Percentiles rank a stretch among this genome's conserved stretches.
Evolutionary conservation across 1,140 invertebrate genomes (phyloP).

Genomic region (Drosophila kohkoa): DNA sequence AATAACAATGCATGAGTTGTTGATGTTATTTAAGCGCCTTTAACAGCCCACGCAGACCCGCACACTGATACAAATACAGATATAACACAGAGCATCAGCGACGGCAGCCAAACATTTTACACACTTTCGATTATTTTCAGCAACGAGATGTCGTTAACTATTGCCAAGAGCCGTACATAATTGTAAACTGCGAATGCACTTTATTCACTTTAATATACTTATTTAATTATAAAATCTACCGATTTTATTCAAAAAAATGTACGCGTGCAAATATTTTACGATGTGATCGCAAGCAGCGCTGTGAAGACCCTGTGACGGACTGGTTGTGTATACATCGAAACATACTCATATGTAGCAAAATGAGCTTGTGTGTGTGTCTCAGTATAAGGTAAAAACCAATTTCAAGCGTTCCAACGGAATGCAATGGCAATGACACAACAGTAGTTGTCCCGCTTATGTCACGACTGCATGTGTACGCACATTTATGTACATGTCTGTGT

Average conservation of each 20-base stretch:
- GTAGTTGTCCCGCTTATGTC: slow-evolving; percentile 43
- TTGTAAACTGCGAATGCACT: slow-evolving; percentile 14
- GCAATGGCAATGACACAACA: slow-evolving; percentile 53
- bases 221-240: slow-evolving; percentile 17
- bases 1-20: background rate
- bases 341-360: background rate
- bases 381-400: slow-evolving; percentile 17
- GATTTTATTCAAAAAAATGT: slow-evolving; percentile 13
- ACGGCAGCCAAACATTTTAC: slow-evolving; percentile 54
- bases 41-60: slow-evolving; percentile 27
- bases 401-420: slow-evolving; percentile 61
- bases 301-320: slow-evolving; percentile 28
- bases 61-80: slow-evolving; percentile 16
- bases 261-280: slow-evolving; percentile 46
- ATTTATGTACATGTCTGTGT: slow-evolving; percentile 27
- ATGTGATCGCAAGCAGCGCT: slow-evolving; percentile 69
- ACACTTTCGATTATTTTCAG: slow-evolving; percentile 15
- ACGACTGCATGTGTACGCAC: slow-evolving; percentile 13
- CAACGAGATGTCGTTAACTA: background rate
- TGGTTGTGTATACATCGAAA: slow-evolving; percentile 10
- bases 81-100: slow-evolving; percentile 24
- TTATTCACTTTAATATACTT: slow-evolving; percentile 2
- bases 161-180: background rate
- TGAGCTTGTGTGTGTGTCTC: slow-evolving; percentile 15
- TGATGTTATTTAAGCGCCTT: slow-evolving; percentile 31